Evolutionary conservation across 2,888 invertebrate genomes (phyloP).

Genomic region (Timandra comae): DNA sequence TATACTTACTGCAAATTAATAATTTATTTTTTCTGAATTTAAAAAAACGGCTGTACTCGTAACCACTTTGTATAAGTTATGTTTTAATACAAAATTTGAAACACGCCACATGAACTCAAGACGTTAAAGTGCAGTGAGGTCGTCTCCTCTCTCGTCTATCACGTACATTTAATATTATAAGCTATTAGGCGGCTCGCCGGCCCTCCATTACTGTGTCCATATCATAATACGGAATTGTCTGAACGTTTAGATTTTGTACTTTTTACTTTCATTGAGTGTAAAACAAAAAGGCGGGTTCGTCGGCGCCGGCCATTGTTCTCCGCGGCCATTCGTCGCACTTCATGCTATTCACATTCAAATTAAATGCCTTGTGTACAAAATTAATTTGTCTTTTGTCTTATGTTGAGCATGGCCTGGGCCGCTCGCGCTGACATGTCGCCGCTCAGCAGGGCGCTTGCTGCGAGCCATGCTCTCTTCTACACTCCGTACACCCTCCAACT

Average conservation of each 20-base stretch:
- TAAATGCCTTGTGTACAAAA: conserved; percentile 75
- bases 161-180: conserved; percentile 73
- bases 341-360: conserved; percentile 77
- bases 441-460: conserved; percentile 55
- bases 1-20: too few relatives aligned
- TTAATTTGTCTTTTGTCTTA: conserved; percentile 78
- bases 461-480: conserved; percentile 2
- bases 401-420: conserved; percentile 38
- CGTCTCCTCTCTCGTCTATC: conserved; percentile 40
- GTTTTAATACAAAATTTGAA: too few relatives aligned
- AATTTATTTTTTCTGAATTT: too few relatives aligned
- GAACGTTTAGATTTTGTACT: conserved; percentile 68
- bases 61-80: too few relatives aligned
- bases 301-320: conserved; percentile 76
- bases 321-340: conserved; percentile 74
- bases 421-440: conserved; percentile 62
- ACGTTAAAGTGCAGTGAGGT: too few relatives aligned
- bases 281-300: conserved; percentile 67
- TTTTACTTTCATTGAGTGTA: conserved; percentile 64
- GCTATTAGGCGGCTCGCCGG: conserved; percentile 69
- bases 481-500: conserved; percentile 4
- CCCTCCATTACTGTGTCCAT: conserved; percentile 72
- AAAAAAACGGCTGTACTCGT: too few relatives aligned
- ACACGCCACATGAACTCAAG: too few relatives aligned
- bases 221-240: conserved; percentile 76